Evolutionary conservation across 2,888 invertebrate species (phyloP), one percentile per base, ranked within the genome.

Genomic region (Cantharis flavilabris): DNA sequence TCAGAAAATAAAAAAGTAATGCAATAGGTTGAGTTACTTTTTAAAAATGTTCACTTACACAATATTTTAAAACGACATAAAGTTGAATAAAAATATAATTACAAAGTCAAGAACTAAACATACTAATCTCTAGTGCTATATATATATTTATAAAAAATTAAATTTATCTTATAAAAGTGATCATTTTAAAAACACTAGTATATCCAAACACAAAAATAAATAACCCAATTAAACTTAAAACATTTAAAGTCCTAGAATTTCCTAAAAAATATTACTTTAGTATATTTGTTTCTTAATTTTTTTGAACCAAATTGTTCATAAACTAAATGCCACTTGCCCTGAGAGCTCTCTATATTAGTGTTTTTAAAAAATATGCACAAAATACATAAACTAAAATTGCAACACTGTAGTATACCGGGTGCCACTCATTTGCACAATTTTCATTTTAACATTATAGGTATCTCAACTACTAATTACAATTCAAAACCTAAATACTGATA

Each of bases 171-270:
- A 64, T 33, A 72, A 63, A 72, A 76, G 28, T 69, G 26, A 75
- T 71, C 62, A 73, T 76, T 77, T 78, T 78, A 78, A 78, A 78
- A 78, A 78, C 78, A 78, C 78, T 76, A 78, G 62, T 78, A 78
- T 70, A 67, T 73, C 26, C 28, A 71, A 49, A 49, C 33, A 49
- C 49, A 49, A 70, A 64, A 62, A 73, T 73, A 73, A 49, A 73
- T 69, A 72, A 23, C 62, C 62, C 20, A 11, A 4, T 30, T 62
- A 23, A 33, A 65, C 9, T 67, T 28, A 63, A 71, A 16, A 63
- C 14, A 62, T 76, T 76, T 76, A 73, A 76, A 76, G 67, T 70
- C 73, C 65, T 76, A 73, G 14, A 76, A 65, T 76, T 76, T 30
- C 14, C 70, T 64, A 49, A n/a, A 49, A 49, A 49, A 49, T 49